These are phyloP conservation scores for Bedellia somnulentella DNA, from an alignment of 2,888 invertebrate genomes.

Conservation along the genomic window DNA sequence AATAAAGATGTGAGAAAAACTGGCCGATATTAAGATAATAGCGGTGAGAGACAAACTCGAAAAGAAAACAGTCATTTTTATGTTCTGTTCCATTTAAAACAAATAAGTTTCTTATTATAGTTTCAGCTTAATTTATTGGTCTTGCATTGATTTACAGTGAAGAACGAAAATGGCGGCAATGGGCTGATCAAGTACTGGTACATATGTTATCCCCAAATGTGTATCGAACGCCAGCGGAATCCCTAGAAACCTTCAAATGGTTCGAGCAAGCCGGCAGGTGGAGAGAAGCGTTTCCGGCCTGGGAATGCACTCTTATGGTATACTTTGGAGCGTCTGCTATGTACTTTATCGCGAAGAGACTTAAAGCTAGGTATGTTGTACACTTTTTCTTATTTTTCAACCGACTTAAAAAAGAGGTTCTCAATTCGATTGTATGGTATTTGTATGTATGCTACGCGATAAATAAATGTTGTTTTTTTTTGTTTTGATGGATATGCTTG, in stretches of 20 bases:
- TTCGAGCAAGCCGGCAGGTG: conserved; percentile 93
- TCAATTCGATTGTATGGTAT: too few relatives aligned
- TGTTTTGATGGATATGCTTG: too few relatives aligned
- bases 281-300: conserved; percentile 82
- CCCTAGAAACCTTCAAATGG: conserved; percentile 90
- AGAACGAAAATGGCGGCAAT: conserved; percentile 93
- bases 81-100: too few relatives aligned
- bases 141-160: conserved; percentile 70
- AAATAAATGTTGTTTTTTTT: too few relatives aligned
- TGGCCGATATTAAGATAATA: too few relatives aligned
- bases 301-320: conserved; percentile 85
- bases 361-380: conserved; percentile 72
- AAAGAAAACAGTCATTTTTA: too few relatives aligned
- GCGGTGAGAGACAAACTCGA: too few relatives aligned
- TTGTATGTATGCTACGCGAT: too few relatives aligned
- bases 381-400: too few relatives aligned
- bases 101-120: too few relatives aligned
- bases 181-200: conserved; percentile 90
- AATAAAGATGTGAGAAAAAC: too few relatives aligned
- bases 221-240: conserved; percentile 82
- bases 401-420: too few relatives aligned
- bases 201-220: conserved; percentile 96
- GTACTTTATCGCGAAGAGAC: conserved; percentile 87
- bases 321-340: conserved; percentile 93
- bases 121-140: conserved; percentile 14